Percentiles rank a stretch among this genome's conserved stretches.
phyloP scores from a whole-genome alignment of 1,140 invertebrate species.

The Drosophila sp. region DNA sequence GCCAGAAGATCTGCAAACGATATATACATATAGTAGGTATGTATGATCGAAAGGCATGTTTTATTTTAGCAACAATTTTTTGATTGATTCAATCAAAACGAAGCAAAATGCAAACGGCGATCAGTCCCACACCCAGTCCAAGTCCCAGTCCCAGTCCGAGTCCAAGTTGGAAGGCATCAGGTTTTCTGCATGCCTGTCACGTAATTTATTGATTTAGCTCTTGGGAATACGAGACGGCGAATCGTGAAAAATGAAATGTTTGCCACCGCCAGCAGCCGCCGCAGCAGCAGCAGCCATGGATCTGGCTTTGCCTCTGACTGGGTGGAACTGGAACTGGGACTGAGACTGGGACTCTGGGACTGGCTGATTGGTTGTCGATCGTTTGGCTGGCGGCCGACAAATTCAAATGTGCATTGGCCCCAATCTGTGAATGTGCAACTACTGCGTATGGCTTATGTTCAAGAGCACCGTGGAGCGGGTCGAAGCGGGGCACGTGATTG shows the following conservation, averaged over 20 bases:
- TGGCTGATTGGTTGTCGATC: conserved; percentile 77
- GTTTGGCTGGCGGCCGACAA: conserved; percentile 75
- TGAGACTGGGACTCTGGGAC: conserved; percentile 16
- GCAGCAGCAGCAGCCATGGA: conserved; percentile 26
- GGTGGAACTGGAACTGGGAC: conserved; percentile 25
- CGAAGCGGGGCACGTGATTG: conserved; percentile 20
- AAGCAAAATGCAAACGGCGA: conserved; percentile 56
- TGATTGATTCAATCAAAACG: conserved; percentile 82
- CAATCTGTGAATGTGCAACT: conserved; percentile 75
- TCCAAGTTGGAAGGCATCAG: conserved; percentile 61
- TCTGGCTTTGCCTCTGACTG: conserved; percentile 36
- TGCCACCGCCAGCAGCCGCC: conserved; percentile 68
- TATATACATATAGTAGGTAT: conserved; percentile 50
- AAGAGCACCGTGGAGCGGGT: conserved; percentile 7
- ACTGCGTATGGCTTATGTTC: conserved; percentile 23
- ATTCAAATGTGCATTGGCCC: conserved; percentile 74
- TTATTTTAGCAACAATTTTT: conserved; percentile 50
- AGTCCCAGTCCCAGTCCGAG: conserved; percentile 28
- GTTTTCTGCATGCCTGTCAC: conserved; percentile 82
- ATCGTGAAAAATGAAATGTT: conserved; percentile 79
- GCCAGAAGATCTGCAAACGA: conserved; percentile 71
- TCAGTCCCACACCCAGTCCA: conserved; percentile 34
- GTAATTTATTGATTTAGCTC: conserved; percentile 83
- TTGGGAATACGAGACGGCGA: conserved; percentile 77
- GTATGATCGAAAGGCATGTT: conserved; percentile 3